Evolutionary conservation across 2,113 vertebrate species (phyloP).

Genomic region (Hypanus sabinus): DNA sequence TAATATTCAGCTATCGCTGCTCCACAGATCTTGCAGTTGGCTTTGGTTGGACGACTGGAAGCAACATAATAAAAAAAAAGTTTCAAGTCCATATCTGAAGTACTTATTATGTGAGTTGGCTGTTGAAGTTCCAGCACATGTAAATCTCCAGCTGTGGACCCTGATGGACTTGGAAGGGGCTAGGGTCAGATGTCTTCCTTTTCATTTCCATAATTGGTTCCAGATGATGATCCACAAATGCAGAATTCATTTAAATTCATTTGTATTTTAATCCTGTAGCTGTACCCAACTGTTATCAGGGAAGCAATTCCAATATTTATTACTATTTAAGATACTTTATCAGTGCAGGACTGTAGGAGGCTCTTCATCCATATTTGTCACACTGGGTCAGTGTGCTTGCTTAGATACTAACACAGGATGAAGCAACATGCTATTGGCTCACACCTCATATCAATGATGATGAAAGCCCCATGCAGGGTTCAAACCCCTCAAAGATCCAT

Average conservation of each 20-base stretch:
- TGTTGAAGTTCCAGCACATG: not conserved
- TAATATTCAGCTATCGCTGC: not conserved
- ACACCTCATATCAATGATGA: not conserved
- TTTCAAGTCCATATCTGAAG: not conserved
- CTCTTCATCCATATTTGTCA: not conserved
- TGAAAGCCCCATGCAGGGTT: not conserved
- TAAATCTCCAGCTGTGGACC: not conserved
- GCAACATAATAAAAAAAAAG: not conserved
- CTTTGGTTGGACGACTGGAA: not conserved
- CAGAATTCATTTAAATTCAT: conserved; percentile 1
- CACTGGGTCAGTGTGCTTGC: not conserved
- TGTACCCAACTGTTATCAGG: not conserved
- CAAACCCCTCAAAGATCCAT: not conserved
- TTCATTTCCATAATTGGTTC: not conserved
- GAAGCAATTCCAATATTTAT: not conserved
- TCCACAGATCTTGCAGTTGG: not conserved
- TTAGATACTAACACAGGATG: not conserved
- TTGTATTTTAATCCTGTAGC: not conserved
- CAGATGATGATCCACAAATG: not conserved
- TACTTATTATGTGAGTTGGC: not conserved
- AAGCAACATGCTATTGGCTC: not conserved
- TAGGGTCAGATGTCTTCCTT: not conserved
- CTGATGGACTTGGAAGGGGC: not conserved
- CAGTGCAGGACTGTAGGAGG: not conserved
- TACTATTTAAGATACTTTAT: not conserved